Conservation (phyloP, 2,113 vertebrate species). For the Etheostoma cragini region DNA sequence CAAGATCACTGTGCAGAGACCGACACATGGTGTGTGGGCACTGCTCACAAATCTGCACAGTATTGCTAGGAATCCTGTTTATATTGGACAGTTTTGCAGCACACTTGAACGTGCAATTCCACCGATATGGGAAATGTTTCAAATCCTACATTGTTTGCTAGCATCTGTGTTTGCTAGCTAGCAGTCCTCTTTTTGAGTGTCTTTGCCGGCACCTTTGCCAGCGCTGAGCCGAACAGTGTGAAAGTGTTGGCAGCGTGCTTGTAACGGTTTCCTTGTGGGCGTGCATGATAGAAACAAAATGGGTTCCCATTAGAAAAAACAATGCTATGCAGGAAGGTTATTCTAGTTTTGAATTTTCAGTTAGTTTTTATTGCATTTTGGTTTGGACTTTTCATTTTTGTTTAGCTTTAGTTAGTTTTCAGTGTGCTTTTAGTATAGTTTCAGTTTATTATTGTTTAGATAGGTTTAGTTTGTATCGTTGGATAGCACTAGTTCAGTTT, state of each 20-base stretch:
- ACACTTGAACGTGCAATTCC: not conserved
- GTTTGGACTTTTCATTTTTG: too few species aligned
- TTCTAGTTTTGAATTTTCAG: too few species aligned
- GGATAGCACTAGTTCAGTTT: too few species aligned
- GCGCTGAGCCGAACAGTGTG: not conserved
- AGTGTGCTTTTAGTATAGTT: too few species aligned
- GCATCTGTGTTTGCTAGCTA: not conserved
- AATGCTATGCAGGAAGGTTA: not conserved
- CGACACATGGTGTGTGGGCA: not conserved
- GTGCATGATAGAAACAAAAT: slow-evolving; percentile 4
- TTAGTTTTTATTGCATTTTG: too few species aligned
- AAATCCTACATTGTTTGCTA: not conserved
- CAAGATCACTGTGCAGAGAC: not conserved
- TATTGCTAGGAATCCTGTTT: not conserved
- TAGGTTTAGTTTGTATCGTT: too few species aligned
- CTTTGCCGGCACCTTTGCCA: not conserved
- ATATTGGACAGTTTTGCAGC: not conserved
- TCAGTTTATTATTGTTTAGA: too few species aligned
- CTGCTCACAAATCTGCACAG: not conserved
- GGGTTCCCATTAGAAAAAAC: not conserved
- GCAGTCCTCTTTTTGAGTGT: not conserved
- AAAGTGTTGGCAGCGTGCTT: not conserved
- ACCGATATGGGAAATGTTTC: not conserved
- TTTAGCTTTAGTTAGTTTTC: too few species aligned
- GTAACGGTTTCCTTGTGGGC: not conserved